Evolutionary conservation across 37 sponge, comb jelly and placozoan genomes (phyloP).

Genomic region (Axinella damicornis): DNA sequence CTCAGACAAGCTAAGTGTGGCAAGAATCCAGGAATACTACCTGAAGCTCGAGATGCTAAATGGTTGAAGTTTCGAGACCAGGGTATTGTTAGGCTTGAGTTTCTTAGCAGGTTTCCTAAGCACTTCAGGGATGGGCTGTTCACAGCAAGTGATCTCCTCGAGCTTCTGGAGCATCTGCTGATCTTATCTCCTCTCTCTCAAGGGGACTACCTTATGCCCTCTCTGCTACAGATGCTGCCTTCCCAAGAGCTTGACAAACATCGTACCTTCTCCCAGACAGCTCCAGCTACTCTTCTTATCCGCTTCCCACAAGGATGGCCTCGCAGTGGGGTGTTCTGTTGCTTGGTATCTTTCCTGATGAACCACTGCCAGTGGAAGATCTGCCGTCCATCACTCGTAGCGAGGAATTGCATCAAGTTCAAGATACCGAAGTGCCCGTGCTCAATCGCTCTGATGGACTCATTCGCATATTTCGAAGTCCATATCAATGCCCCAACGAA

Average conservation of each 20-base stretch:
- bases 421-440: not conserved
- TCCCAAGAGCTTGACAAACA: too few relatives aligned
- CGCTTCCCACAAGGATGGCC: not conserved
- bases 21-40: too few relatives aligned
- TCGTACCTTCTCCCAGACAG: too few relatives aligned
- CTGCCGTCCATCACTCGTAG: not conserved
- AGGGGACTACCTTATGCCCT: slow-evolving; percentile 10
- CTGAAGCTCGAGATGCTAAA: not conserved
- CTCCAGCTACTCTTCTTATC: not conserved
- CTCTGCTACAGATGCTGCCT: not conserved
- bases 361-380: not conserved
- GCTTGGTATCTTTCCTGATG: not conserved
- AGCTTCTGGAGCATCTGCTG: not conserved
- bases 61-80: slow-evolving; percentile 4
- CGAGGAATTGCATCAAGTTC: slow-evolving; percentile 1
- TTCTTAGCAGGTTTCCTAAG: not conserved
- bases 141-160: not conserved
- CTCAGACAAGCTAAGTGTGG: not conserved
- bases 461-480: not conserved
- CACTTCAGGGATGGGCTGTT: slow-evolving; percentile 6
- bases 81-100: slow-evolving; percentile 6
- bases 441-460: not conserved
- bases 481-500: too few relatives aligned
- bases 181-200: not conserved
- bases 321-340: not conserved